Base-by-base conservation (phyloP, 2,888 invertebrate species). In the Stenotaenia linearis region DNA sequence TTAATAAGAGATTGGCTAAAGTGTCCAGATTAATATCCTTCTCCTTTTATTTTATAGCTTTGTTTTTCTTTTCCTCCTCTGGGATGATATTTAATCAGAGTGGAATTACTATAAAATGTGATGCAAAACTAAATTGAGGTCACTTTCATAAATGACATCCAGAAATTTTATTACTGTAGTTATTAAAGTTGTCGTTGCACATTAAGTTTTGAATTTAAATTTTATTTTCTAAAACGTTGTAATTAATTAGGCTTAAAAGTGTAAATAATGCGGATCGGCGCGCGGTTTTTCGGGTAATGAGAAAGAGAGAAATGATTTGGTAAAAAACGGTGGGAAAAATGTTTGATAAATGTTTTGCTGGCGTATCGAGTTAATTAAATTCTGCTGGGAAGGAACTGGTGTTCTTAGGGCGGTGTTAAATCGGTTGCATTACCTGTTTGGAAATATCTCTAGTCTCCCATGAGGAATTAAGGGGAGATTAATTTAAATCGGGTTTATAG, bases 41-140 rank as follows among this genome's bases (percentile, higher is more conserved):
- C 23, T 23, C n/a, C 56, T 56, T 56, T 56, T 56, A 56, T 56
- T 56, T 56, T 56, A 56, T 56, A 56, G 56, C 56, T 56, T 56
- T 56, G 56, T 56, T 56, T 56, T 56, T 56, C 56, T 4, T 56
- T 56, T 56, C 15, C 56, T 56, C 56, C 56, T 56, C n/a, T 56
- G 56, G 56, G 56, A 56, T 56, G 56, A 56, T 56, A 56, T 56
- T 56, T 56, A 56, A 56, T 56, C 56, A 56, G 56, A 56, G 56
- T 56, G 56, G 56, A 56, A 56, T 56, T 56, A 56, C 56, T 56
- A 10, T 56, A 56, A 56, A 56, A 56, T 56, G 56, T 56, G n/a
- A 56, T 56, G 56, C 56, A 56, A 56, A 56, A 56, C 56, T 56
- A 56, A 56, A 56, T 56, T 56, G 56, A 56, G 56, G 56, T 56